A percentile compares a stretch with the other conserved stretches of the same genome.
Evolutionary conservation across 2,888 invertebrate species (phyloP).

Genomic region (Rosalia funebris): DNA sequence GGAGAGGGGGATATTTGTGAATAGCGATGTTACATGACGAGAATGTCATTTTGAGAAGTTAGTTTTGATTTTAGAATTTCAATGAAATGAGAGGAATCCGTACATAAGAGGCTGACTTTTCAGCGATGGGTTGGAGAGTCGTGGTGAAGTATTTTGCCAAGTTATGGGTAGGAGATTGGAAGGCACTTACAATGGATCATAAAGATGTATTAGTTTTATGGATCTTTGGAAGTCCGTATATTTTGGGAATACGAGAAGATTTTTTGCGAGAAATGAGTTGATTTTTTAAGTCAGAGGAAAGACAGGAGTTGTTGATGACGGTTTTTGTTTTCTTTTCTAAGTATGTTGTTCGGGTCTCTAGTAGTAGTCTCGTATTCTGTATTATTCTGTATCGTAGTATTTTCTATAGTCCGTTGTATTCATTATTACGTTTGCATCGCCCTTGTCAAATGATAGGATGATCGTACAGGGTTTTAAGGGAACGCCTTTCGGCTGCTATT

Average conservation of each 20-base stretch:
- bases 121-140: neutral
- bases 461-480: neutral
- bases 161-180: no score
- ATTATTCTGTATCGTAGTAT: neutral
- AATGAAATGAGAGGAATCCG: neutral
- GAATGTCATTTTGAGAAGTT: no score
- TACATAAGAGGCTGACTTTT: neutral
- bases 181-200: no score
- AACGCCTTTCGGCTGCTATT: neutral
- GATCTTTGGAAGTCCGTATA: neutral
- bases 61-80: no score
- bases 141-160: neutral
- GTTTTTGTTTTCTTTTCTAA: neutral
- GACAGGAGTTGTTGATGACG: no score
- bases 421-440: neutral
- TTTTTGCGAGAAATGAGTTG: no score
- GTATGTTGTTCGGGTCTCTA: constrained; percentile 27
- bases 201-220: neutral
- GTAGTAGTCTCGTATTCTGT: constrained; percentile 20
- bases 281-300: no score
- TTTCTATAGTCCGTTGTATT: neutral
- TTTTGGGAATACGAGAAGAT: no score
- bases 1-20: no score
- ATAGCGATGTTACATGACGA: no score
- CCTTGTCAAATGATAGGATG: neutral